Evolutionary conservation across 2,797 vertebrate genomes (phyloP).

Genomic region (Acanthurus leucopareius): DNA sequence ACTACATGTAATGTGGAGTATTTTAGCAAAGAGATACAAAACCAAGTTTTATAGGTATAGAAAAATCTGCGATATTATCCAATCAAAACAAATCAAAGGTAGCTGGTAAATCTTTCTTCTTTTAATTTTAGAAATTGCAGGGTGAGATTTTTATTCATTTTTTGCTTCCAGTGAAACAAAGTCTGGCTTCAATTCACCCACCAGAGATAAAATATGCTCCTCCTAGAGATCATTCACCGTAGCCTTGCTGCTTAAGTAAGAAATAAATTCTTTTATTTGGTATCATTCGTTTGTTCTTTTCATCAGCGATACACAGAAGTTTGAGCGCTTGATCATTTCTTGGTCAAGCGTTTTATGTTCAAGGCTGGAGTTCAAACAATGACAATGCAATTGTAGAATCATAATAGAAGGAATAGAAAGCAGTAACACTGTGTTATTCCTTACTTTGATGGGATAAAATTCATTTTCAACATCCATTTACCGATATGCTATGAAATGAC

Average conservation of each 20-base stretch:
- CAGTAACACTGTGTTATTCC: background rate
- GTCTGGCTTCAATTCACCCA: constrained; percentile 35
- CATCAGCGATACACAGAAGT: background rate
- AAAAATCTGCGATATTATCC: too few relatives aligned
- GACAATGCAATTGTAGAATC: background rate
- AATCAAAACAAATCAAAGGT: too few relatives aligned
- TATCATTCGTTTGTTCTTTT: too few relatives aligned
- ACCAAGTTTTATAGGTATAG: too few relatives aligned
- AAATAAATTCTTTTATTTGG: background rate
- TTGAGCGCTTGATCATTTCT: background rate
- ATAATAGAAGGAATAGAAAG: background rate
- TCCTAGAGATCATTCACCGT: constrained; percentile 7
- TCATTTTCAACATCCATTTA: background rate
- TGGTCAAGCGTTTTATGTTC: background rate
- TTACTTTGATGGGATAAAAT: background rate
- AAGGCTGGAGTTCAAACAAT: background rate
- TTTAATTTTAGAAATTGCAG: constrained; percentile 19
- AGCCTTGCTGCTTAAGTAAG: background rate
- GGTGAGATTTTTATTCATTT: constrained; percentile 40
- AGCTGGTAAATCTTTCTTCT: background rate
- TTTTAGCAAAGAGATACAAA: too few relatives aligned
- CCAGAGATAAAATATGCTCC: constrained; percentile 11
- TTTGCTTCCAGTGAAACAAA: constrained; percentile 38
- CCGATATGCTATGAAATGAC: too few relatives aligned
- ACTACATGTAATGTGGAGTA: too few relatives aligned